A percentile compares a stretch with the other conserved stretches of the same genome.
Conservation (phyloP, 2,113 vertebrate species). For the Pelecanoides urinatrix region DNA sequence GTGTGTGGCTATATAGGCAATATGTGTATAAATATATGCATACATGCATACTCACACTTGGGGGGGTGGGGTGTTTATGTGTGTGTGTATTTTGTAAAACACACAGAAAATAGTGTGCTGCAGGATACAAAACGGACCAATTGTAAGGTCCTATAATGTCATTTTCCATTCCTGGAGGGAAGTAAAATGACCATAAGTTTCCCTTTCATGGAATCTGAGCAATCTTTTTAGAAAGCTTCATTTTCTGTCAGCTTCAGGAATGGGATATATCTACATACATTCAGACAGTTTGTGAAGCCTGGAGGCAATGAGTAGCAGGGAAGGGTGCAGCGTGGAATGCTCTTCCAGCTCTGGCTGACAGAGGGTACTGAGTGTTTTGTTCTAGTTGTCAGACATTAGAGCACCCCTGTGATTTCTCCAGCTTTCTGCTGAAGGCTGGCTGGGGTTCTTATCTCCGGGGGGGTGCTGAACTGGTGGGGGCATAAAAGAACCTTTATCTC, state of each 20-base stretch:
- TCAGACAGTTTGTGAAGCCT: neutral
- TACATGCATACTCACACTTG: neutral
- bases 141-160: neutral
- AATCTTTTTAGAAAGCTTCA: neutral
- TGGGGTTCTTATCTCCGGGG: slow-evolving; percentile 16
- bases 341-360: slow-evolving; percentile 30
- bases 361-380: slow-evolving; percentile 48
- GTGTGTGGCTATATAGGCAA: neutral
- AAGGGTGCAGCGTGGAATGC: neutral
- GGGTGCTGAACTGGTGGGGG: neutral
- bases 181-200: neutral
- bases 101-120: neutral
- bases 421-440: slow-evolving; percentile 44
- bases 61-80: no score
- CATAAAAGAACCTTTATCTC: slow-evolving; percentile 24
- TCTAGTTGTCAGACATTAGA: neutral
- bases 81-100: neutral
- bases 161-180: neutral
- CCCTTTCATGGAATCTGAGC: neutral
- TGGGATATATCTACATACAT: slow-evolving; percentile 1
- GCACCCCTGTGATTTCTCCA: slow-evolving; percentile 53
- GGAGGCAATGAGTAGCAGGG: neutral
- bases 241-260: neutral
- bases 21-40: neutral
- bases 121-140: neutral